A percentile compares a stretch with the other conserved stretches of the same genome.
Conservation (phyloP, 1,140 invertebrate genomes). For the Bombus haemorrhoidalis region DNA sequence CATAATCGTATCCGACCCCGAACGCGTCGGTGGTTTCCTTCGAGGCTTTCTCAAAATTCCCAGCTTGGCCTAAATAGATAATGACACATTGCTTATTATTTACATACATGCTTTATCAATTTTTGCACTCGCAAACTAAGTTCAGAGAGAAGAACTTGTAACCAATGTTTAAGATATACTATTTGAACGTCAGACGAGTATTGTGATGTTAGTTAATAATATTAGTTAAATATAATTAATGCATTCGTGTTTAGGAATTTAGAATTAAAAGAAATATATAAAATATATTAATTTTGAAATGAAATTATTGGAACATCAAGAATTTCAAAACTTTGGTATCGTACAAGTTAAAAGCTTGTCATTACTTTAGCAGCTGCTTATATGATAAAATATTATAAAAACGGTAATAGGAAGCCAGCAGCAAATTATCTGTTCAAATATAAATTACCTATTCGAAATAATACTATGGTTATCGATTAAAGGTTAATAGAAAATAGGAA, state of each 20-base stretch:
- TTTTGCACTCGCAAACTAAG: too few relatives aligned
- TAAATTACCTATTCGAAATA: not conserved
- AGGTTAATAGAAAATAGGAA: not conserved
- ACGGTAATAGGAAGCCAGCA: too few relatives aligned
- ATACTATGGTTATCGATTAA: not conserved
- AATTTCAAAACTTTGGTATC: too few relatives aligned
- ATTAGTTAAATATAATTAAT: too few relatives aligned
- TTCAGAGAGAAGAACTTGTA: not conserved
- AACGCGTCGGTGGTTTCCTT: conserved; percentile 83
- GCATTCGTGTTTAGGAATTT: too few relatives aligned
- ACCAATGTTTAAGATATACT: not conserved
- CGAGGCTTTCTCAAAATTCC: conserved; percentile 88
- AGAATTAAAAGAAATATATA: not conserved
- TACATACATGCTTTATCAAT: not conserved
- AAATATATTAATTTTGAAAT: too few relatives aligned
- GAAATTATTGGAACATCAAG: too few relatives aligned
- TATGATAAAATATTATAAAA: too few relatives aligned
- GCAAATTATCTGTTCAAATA: not conserved
- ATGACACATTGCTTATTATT: not conserved
- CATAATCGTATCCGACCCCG: conserved; percentile 90
- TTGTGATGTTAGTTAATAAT: too few relatives aligned
- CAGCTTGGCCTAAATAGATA: conserved; percentile 82
- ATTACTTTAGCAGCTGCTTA: too few relatives aligned
- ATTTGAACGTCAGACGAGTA: not conserved
- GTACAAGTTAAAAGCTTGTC: too few relatives aligned